Base-by-base conservation (phyloP, 2,797 vertebrate genomes). In the Xyrichtys novacula region DNA sequence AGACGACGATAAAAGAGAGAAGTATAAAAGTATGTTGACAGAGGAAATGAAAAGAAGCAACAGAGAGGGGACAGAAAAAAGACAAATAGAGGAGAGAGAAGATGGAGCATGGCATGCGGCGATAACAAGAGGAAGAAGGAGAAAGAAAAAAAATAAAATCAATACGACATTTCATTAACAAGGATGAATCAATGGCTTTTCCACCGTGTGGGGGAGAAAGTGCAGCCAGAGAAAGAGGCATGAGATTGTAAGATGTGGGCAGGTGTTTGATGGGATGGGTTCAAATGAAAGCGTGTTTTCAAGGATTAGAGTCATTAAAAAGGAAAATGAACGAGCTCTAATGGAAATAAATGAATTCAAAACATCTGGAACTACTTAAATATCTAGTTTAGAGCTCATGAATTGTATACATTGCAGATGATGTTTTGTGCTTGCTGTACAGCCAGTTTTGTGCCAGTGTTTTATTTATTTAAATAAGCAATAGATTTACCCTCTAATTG, bases 111-210 rank as follows among this genome's bases (percentile, higher is more conserved):
- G 20, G 49, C 4, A 0, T 34, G 26, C 19, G 36, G 22, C 64
- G 53, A 32, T 15, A 40, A n/a, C 26, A 4, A 44, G 15, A 6
- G 36, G 29, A 32, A n/a, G 6, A 36, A n/a, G 7, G 9, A 36
- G 5, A n/a, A 26, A 55, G 3, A 22, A 16, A 32, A n/a, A 32
- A 6, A 16, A 22, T 2, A 1, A 71, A 71, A 76, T 80, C 80
- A 81, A 75, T 76, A 71, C 34, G 26, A 73, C 55, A 73, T 73
- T 66, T 78, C 20, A 68, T 68, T 72, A 61, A 52, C 50, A 5
- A 50, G 31, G 34, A 58, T n/a, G 43, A 65, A 66, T 75, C 56
- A 1, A 79, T 76, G 17, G 23, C 42, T 54, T 57, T 43, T 5
- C 31, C 17, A 49, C 11, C 16, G 46, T 22, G 38, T 7, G 11